These are phyloP conservation scores for Spilarctia lutea DNA, from an alignment of 2,888 invertebrate species.

Conservation along the genomic window DNA sequence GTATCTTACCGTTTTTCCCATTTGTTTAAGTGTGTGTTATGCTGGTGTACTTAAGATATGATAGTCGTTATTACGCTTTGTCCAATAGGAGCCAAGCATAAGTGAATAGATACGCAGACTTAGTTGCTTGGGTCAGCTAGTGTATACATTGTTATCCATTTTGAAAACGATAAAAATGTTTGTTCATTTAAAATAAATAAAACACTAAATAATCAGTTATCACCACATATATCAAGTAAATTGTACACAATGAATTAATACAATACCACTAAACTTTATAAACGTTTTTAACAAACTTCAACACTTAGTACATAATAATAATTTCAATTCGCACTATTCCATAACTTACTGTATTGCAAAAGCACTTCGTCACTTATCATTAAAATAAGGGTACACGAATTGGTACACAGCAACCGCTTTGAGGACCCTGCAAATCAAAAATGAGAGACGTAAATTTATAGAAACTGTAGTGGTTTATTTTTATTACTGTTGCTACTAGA, in stretches of 20 bases:
- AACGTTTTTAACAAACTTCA: not conserved
- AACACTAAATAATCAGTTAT: not conserved
- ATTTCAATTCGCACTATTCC: not conserved
- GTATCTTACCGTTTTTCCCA: too few species aligned
- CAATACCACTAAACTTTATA: slow-evolving; percentile 5
- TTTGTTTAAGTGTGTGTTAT: too few species aligned
- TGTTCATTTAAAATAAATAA: not conserved
- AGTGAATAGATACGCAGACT: too few species aligned
- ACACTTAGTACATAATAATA: not conserved
- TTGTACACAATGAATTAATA: slow-evolving; percentile 1
- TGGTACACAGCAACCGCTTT: slow-evolving; percentile 62
- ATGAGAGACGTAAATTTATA: not conserved
- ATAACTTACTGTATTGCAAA: not conserved
- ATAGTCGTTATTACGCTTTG: too few species aligned
- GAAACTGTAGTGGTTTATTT: not conserved
- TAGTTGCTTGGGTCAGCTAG: too few species aligned
- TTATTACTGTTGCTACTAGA: not conserved
- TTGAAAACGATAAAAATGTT: too few species aligned
- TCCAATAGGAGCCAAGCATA: too few species aligned
- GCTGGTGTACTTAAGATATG: too few species aligned
- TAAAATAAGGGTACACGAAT: slow-evolving; percentile 68
- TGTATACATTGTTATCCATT: too few species aligned
- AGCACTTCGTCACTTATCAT: not conserved
- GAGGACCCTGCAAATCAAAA: slow-evolving; percentile 64
- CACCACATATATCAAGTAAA: not conserved